Evolutionary conservation across 1,140 invertebrate genomes (phyloP).

Genomic region (Cryptotermes secundus): DNA sequence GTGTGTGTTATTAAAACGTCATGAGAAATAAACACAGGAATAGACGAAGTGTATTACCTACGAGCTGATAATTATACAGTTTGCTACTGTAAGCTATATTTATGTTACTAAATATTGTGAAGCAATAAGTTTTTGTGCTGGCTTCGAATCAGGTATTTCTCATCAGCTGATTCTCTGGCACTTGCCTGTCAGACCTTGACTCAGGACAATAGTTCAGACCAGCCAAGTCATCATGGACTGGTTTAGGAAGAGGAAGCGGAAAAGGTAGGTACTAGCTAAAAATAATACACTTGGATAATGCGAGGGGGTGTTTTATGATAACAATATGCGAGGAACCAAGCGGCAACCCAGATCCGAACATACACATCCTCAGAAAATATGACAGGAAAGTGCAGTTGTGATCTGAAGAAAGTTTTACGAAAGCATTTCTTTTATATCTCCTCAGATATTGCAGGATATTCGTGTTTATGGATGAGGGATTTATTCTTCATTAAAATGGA

Average conservation of each 20-base stretch:
- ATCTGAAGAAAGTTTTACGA: too few relatives aligned
- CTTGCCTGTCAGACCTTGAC: background rate
- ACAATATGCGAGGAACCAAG: too few relatives aligned
- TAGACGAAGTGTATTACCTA: background rate
- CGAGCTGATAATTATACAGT: background rate
- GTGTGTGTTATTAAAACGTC: background rate
- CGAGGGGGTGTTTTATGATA: too few relatives aligned
- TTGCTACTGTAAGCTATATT: background rate
- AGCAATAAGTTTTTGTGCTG: background rate
- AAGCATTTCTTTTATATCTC: too few relatives aligned
- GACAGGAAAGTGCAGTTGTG: too few relatives aligned
- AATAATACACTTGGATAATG: too few relatives aligned
- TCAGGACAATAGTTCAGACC: background rate
- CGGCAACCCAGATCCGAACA: too few relatives aligned
- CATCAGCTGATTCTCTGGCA: background rate
- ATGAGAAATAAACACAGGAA: background rate
- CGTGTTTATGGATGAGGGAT: too few relatives aligned
- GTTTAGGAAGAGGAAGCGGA: background rate
- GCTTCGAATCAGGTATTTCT: slow-evolving; percentile 9
- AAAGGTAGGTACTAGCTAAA: background rate
- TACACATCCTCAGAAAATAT: too few relatives aligned
- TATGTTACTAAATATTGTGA: background rate
- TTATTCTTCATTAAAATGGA: too few relatives aligned
- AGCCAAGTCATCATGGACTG: background rate
- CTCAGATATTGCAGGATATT: too few relatives aligned